Conservation (phyloP, 2,797 vertebrate species). For the Sebastes steindachneri region DNA sequence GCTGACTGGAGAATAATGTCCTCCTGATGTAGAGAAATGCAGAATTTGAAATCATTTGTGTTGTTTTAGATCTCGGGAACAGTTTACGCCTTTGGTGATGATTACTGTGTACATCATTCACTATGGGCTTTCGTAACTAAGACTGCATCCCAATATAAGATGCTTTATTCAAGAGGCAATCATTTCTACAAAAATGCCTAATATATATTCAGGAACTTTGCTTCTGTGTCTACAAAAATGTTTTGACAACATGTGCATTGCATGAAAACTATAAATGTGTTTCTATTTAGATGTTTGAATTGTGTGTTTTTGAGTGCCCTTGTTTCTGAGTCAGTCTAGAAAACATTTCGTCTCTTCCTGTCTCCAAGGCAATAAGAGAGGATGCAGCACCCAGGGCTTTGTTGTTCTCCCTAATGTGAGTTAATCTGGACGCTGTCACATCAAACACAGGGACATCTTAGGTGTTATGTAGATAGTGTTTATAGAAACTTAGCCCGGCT, state of each 20-base stretch:
- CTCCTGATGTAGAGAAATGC: conserved; percentile 40
- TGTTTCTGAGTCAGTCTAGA: conserved; percentile 37
- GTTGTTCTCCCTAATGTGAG: conserved; percentile 78
- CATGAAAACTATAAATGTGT: conserved; percentile 9
- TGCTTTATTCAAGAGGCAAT: conserved; percentile 27
- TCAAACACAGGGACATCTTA: conserved; percentile 79
- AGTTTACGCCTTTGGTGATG: conserved; percentile 61
- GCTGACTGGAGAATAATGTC: conserved; percentile 56
- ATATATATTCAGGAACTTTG: not conserved
- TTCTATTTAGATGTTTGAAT: conserved; percentile 30
- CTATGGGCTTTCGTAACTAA: conserved; percentile 17
- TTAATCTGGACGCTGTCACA: conserved; percentile 79
- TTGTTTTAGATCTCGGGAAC: conserved; percentile 60
- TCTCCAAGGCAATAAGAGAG: conserved; percentile 39
- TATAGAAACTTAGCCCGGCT: conserved; percentile 78
- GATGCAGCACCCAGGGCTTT: conserved; percentile 48
- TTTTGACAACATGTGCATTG: conserved; percentile 20
- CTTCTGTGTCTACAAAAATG: not conserved
- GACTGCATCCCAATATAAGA: conserved; percentile 33
- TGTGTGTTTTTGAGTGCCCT: conserved; percentile 27
- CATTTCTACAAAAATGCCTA: conserved; percentile 4
- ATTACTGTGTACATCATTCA: conserved; percentile 55
- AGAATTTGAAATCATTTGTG: conserved; percentile 54
- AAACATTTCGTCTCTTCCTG: conserved; percentile 32
- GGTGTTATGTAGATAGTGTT: conserved; percentile 78